Evolutionary conservation across 1,140 invertebrate species (phyloP).

Genomic region (Drosophila triauraria): DNA sequence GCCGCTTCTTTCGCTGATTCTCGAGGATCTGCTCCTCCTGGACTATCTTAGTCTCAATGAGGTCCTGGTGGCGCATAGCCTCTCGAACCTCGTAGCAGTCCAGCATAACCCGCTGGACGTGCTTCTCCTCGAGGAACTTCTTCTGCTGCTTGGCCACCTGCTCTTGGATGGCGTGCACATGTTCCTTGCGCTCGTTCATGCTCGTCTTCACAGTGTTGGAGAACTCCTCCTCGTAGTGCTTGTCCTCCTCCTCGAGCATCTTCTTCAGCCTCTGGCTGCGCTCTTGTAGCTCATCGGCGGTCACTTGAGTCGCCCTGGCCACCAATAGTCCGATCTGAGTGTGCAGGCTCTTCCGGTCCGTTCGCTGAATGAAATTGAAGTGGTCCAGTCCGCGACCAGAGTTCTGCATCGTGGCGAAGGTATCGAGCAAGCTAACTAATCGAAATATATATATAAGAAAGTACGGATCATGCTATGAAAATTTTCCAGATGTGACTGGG

Average conservation of each 20-base stretch:
- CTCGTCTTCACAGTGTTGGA: slow-evolving; percentile 69
- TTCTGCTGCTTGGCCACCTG: slow-evolving; percentile 42
- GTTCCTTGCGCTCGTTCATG: slow-evolving; percentile 64
- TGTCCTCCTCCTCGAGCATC: slow-evolving; percentile 69
- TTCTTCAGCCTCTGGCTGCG: slow-evolving; percentile 51
- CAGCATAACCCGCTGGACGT: slow-evolving; percentile 66
- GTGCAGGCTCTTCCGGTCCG: slow-evolving; percentile 72
- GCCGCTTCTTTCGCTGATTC: slow-evolving; percentile 50
- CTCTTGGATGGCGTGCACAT: slow-evolving; percentile 63
- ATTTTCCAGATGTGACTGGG: slow-evolving; percentile 4
- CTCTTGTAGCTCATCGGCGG: slow-evolving; percentile 53
- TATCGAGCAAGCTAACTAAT: neutral
- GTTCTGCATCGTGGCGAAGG: slow-evolving; percentile 47
- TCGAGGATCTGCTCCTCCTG: slow-evolving; percentile 77
- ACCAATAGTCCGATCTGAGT: slow-evolving; percentile 73
- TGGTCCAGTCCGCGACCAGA: slow-evolving; percentile 54
- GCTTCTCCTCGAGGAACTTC: slow-evolving; percentile 62
- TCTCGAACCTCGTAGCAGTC: slow-evolving; percentile 80
- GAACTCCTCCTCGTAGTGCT: slow-evolving; percentile 73
- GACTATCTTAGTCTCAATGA: slow-evolving; percentile 52
- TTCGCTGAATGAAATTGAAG: slow-evolving; percentile 65
- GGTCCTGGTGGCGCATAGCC: slow-evolving; percentile 57
- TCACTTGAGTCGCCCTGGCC: slow-evolving; percentile 52
- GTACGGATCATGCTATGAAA: slow-evolving; percentile 16
- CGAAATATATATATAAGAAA: slow-evolving; percentile 10